Conservation (phyloP, 2,113 vertebrate genomes). For the Sceloporus tristichus region DNA sequence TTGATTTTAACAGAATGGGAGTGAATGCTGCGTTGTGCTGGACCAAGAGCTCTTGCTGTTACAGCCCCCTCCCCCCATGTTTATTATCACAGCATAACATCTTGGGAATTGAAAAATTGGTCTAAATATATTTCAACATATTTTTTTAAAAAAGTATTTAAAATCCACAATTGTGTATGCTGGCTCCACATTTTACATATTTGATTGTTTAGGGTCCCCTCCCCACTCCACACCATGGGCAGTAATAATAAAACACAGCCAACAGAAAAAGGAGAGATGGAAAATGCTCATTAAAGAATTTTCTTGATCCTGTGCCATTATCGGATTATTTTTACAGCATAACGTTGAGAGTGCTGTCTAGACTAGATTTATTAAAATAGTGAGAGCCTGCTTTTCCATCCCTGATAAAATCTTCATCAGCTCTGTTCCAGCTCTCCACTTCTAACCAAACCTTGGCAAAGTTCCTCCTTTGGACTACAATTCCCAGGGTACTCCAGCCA, state of each 20-base stretch:
- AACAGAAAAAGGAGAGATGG: slow-evolving; percentile 17
- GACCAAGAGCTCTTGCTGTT: not conserved
- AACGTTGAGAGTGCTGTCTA: slow-evolving; percentile 26
- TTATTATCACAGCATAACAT: not conserved
- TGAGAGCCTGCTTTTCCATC: slow-evolving; percentile 1
- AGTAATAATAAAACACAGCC: not conserved
- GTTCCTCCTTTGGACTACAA: too few relatives aligned
- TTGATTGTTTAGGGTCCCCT: not conserved
- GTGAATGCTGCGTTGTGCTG: not conserved
- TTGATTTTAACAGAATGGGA: not conserved
- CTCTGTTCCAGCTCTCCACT: not conserved
- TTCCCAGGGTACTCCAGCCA: too few relatives aligned
- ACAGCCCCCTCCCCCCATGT: not conserved
- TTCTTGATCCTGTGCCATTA: slow-evolving; percentile 15
- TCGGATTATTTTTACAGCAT: slow-evolving; percentile 22
- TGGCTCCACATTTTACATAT: slow-evolving; percentile 23
- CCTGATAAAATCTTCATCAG: not conserved
- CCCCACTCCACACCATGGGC: not conserved
- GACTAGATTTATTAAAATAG: slow-evolving; percentile 34
- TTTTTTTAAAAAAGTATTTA: not conserved
- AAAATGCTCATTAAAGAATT: slow-evolving; percentile 6
- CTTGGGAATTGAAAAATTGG: slow-evolving; percentile 17
- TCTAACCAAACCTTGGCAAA: not conserved
- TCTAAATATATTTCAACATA: not conserved
- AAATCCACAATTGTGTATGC: slow-evolving; percentile 17